Percentiles rank a stretch among this genome's conserved stretches.
phyloP scores from a whole-genome alignment of 2,797 vertebrate genomes.

The Lepilemur ruficaudatus region DNA sequence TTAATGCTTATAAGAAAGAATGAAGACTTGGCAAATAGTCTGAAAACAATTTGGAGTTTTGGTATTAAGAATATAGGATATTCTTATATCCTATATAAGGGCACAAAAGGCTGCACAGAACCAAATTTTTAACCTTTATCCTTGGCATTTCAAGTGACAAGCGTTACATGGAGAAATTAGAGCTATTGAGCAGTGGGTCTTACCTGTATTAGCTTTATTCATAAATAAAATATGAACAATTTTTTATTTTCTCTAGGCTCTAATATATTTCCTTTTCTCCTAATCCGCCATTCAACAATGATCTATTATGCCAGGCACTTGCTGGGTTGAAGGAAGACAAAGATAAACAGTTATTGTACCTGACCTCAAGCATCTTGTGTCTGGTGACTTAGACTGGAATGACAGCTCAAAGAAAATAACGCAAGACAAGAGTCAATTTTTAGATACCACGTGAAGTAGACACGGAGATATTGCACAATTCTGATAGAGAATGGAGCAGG shows the following conservation, averaged over 20 bases:
- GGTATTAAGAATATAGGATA: not conserved
- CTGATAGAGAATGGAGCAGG: not conserved
- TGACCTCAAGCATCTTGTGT: not conserved
- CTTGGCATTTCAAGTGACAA: constrained; percentile 34
- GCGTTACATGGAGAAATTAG: not conserved
- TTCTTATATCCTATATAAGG: too few species aligned
- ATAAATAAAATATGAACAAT: not conserved
- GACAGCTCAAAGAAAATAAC: not conserved
- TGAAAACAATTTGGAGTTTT: constrained; percentile 57
- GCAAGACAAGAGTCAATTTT: not conserved
- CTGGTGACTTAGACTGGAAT: not conserved
- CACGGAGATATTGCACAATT: not conserved
- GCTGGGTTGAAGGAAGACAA: not conserved
- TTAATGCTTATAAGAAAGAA: constrained; percentile 6
- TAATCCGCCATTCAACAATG: not conserved
- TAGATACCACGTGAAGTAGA: not conserved
- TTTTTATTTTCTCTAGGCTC: not conserved
- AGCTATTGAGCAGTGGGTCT: not conserved
- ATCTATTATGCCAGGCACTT: not conserved
- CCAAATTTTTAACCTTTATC: constrained; percentile 20
- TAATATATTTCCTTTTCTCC: not conserved
- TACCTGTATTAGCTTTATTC: not conserved
- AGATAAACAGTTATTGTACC: not conserved
- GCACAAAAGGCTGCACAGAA: not conserved
- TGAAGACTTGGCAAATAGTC: constrained; percentile 35